Base-by-base conservation (phyloP, 2,113 vertebrate species). In the Rhea pennata region DNA sequence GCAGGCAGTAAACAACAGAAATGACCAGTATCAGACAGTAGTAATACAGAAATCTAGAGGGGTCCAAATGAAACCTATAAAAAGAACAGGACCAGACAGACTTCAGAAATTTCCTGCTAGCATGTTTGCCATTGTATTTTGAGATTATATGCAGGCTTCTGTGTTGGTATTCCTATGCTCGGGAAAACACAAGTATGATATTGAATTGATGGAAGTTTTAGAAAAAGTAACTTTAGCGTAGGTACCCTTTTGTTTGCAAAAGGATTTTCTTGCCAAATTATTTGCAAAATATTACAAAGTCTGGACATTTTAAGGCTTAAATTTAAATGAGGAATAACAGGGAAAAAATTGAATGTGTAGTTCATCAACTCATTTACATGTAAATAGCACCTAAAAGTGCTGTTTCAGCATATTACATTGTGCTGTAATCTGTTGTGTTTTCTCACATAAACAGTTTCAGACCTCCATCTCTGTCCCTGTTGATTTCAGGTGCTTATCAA, bases 361-460 rank as follows among this genome's bases (percentile, higher is more conserved):
- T 78, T 81, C 66, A 58, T 79, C 42, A 72, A 89, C 15, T 5
- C 22, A 61, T 66, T 89, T 89, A 87, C 59, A 88, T 16, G 6
- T 48, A 93, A 84, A 31, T 12, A 71, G 39, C 53, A 40, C 31
- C 31, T 75, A 81, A 84, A 91, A 82, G 33, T 87, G 81, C 87
- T 74, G 61, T 76, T 91, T 96, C 91, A 91, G 84, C 77, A 24
- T 56, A 39, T 61, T 81, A n/a, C 0, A 1, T 73, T 61, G 66
- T 70, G 58, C 48, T 94, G 21, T 20, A 48, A 56, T 58, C 20
- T 13, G 20, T 48, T 59, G 48, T 76, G 29, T 95, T 95, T 95
- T 95, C 84, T 91, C 74, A 89, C 81, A 70, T 66, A 72, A 87
- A 82, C 19, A 72, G 53, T 79, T 87, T 87, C 59, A 91, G 74